phyloP scores from a whole-genome alignment of 2,113 vertebrate species.

The Notothenia coriiceps region DNA sequence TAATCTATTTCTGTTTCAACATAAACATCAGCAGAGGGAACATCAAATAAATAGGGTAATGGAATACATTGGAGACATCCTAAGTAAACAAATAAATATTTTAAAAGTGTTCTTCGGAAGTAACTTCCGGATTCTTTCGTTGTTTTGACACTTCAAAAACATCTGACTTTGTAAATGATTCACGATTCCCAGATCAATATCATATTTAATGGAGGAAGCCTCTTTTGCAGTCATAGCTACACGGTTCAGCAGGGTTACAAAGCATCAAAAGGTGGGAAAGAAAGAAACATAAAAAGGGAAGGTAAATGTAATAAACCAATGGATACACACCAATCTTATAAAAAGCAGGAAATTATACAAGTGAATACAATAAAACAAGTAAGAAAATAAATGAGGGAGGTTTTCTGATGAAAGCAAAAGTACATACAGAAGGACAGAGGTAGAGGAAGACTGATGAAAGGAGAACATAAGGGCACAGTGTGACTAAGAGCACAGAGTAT shows the following conservation, averaged over 20 bases:
- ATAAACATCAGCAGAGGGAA: neutral
- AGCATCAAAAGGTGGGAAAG: constrained; percentile 1
- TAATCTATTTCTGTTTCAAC: neutral
- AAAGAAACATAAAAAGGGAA: neutral
- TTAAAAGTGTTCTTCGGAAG: constrained; percentile 1
- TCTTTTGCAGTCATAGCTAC: constrained; percentile 2
- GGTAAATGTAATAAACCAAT: neutral
- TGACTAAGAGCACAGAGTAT: neutral
- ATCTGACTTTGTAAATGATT: constrained; percentile 44
- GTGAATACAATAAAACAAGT: neutral
- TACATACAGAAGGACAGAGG: neutral
- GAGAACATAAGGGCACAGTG: neutral
- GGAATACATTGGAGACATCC: neutral
- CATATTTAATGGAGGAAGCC: constrained; percentile 29
- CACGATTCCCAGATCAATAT: constrained; percentile 10
- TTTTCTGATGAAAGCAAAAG: constrained; percentile 7
- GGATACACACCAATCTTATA: too few relatives aligned
- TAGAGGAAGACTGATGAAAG: constrained; percentile 5
- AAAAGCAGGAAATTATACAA: neutral
- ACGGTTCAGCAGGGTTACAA: constrained; percentile 10
- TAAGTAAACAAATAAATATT: constrained; percentile 25
- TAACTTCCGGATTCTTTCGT: constrained; percentile 19
- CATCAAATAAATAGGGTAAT: neutral
- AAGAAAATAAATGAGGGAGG: neutral
- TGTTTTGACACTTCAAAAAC: constrained; percentile 39